A percentile compares a stretch with the other conserved stretches of the same genome.
Conservation (phyloP, 2,113 vertebrate species). For the Hippopotamus amphibius region DNA sequence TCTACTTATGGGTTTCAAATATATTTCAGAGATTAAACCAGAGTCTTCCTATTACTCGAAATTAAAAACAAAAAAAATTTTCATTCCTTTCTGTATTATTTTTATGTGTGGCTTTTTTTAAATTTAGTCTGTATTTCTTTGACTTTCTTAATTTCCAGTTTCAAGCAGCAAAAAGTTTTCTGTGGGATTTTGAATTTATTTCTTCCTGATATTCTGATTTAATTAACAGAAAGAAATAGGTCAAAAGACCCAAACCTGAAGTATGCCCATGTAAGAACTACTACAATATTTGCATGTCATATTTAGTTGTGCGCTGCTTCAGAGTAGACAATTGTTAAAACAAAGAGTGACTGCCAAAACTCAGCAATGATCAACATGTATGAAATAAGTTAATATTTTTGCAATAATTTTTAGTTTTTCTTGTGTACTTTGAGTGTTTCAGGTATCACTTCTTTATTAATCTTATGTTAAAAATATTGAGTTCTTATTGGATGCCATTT, state of each 20-base stretch:
- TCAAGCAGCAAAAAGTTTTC: not conserved
- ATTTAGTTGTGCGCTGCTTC: not conserved
- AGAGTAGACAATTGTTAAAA: not conserved
- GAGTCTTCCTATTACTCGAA: constrained; percentile 18
- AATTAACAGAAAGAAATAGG: not conserved
- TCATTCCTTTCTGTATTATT: constrained; percentile 8
- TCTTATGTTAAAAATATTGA: not conserved
- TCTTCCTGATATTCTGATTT: not conserved
- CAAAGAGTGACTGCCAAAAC: no score
- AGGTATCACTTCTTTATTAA: not conserved
- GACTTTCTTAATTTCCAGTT: not conserved
- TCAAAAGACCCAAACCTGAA: not conserved
- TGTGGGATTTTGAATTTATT: not conserved
- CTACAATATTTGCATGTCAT: not conserved
- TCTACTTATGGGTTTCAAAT: constrained; percentile 53
- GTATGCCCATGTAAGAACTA: rapidly evolving
- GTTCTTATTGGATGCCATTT: not conserved
- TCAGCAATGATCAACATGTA: not conserved
- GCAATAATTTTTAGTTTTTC: not conserved
- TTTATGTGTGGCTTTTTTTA: not conserved
- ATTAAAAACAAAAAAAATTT: not conserved
- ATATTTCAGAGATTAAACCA: constrained; percentile 45
- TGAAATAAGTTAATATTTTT: not conserved
- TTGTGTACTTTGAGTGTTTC: not conserved
- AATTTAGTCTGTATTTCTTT: not conserved